Conservation (phyloP, 2,797 vertebrate species). For the Enteromius treurensis region DNA sequence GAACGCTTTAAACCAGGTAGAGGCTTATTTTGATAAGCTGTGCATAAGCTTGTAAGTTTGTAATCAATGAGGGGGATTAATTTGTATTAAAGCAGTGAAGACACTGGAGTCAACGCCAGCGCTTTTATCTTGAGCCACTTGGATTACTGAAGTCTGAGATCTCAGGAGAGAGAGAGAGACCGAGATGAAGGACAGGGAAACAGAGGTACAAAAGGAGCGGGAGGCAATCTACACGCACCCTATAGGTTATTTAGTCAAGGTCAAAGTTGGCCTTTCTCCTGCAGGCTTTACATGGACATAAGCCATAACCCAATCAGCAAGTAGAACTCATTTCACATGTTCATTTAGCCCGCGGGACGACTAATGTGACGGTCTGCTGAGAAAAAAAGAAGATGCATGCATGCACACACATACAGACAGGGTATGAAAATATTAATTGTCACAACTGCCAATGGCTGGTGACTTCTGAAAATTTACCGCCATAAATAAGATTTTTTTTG, state of each 20-base stretch:
- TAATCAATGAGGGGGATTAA: slow-evolving; percentile 84
- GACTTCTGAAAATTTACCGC: neutral
- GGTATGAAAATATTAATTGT: neutral
- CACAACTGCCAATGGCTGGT: neutral
- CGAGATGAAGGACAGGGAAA: slow-evolving; percentile 42
- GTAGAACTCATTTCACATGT: slow-evolving; percentile 18
- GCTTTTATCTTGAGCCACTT: slow-evolving; percentile 75
- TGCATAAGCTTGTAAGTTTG: slow-evolving; percentile 78
- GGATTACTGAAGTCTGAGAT: slow-evolving; percentile 75
- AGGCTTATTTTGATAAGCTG: slow-evolving; percentile 75
- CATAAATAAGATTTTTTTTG: neutral
- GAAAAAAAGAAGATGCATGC: neutral
- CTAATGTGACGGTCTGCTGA: neutral
- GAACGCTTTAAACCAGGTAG: slow-evolving; percentile 65
- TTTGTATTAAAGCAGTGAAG: slow-evolving; percentile 76
- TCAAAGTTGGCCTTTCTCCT: slow-evolving; percentile 71
- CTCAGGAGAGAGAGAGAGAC: slow-evolving; percentile 57
- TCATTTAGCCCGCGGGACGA: slow-evolving; percentile 10
- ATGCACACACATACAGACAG: neutral
- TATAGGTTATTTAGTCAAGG: slow-evolving; percentile 73
- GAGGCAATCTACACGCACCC: slow-evolving; percentile 24
- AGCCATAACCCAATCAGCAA: slow-evolving; percentile 35
- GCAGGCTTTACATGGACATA: slow-evolving; percentile 53
- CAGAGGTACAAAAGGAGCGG: slow-evolving; percentile 53
- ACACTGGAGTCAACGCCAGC: slow-evolving; percentile 63